A percentile compares a stretch with the other conserved stretches of the same genome.
Evolutionary conservation across 2,797 vertebrate genomes (phyloP).

Genomic region (Heteromormyrus szaboi): DNA sequence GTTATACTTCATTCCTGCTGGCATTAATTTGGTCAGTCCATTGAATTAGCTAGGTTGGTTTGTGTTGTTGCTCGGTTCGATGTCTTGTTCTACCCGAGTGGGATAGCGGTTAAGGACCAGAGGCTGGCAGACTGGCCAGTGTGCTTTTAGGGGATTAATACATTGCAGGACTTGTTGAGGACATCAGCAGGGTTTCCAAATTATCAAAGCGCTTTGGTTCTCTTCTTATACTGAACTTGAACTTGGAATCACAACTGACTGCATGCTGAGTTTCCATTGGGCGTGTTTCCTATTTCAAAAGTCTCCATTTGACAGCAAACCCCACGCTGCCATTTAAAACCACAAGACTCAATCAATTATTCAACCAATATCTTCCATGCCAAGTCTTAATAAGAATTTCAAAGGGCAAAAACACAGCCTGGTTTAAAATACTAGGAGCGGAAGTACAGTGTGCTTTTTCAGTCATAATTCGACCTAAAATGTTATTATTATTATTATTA

Average conservation of each 20-base stretch:
- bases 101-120: not conserved
- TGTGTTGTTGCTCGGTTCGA: not conserved
- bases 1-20: not conserved
- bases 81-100: not conserved
- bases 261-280: slow-evolving; percentile 1
- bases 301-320: slow-evolving; percentile 3
- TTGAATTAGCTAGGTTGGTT: not conserved
- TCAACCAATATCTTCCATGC: not conserved
- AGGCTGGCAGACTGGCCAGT: not conserved
- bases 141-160: not conserved
- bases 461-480: not conserved
- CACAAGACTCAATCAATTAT: slow-evolving; percentile 8
- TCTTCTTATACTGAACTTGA: not conserved
- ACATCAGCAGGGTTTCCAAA: not conserved
- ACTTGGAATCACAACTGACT: not conserved
- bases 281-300: not conserved
- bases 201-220: not conserved
- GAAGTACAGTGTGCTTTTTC: not conserved
- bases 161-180: not conserved
- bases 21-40: not conserved
- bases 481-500: too few relatives aligned
- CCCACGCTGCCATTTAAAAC: slow-evolving; percentile 1
- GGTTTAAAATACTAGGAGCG: not conserved
- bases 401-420: slow-evolving; percentile 2
- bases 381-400: slow-evolving; percentile 9